These are phyloP conservation scores for Cosmia pyralina DNA, from an alignment of 2,888 invertebrate species.

Conservation along the genomic window DNA sequence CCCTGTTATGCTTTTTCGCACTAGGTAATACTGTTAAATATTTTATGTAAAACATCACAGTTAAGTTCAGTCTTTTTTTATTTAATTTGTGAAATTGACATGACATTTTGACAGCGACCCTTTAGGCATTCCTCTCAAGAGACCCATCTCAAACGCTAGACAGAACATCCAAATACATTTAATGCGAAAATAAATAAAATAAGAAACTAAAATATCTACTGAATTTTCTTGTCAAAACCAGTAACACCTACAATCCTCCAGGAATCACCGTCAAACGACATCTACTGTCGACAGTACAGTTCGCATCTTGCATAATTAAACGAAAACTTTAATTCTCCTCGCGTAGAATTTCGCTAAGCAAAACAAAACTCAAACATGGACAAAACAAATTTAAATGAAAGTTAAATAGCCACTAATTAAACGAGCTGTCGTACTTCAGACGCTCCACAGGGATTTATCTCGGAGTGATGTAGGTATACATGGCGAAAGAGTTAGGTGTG, in stretches of 20 bases:
- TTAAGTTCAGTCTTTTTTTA: too few relatives aligned
- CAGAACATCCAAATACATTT: background rate
- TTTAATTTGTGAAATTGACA: background rate
- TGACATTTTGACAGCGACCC: conserved; percentile 11
- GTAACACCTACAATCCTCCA: conserved; percentile 5
- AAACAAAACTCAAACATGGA: conserved; percentile 66
- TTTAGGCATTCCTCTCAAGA: background rate
- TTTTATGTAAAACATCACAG: background rate
- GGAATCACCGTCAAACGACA: conserved; percentile 44
- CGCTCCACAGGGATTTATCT: conserved; percentile 47
- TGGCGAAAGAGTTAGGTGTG: conserved; percentile 9
- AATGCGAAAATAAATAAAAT: background rate
- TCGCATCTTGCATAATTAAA: conserved; percentile 61
- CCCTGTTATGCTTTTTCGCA: too few relatives aligned
- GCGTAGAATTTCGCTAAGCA: conserved; percentile 50
- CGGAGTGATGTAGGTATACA: conserved; percentile 28
- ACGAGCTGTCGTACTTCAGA: conserved; percentile 61
- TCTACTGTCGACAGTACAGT: conserved; percentile 21
- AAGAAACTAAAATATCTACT: background rate
- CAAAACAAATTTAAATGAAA: conserved; percentile 65
- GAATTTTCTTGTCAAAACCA: background rate
- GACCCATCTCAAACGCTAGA: background rate
- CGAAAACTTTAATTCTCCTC: conserved; percentile 56
- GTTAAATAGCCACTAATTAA: conserved; percentile 71
- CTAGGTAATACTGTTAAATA: too few relatives aligned